Evolutionary conservation across 2,113 vertebrate genomes (phyloP), one percentile per base, ranked within the genome.

Genomic region (Perca fluviatilis): DNA sequence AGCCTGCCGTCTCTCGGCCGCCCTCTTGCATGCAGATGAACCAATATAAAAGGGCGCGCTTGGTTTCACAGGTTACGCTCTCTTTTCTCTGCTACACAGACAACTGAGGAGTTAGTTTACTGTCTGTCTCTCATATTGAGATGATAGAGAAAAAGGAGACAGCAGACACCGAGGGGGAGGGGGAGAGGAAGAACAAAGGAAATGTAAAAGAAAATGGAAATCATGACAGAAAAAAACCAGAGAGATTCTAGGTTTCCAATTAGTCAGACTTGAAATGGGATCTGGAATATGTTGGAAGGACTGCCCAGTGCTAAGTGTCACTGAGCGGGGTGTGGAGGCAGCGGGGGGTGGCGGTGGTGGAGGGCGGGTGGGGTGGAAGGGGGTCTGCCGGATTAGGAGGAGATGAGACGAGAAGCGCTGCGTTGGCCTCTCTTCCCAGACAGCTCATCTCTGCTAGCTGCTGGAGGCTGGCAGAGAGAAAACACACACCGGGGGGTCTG

Each of bases 21-120:
- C 71, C 27, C 74, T 74, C 81, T 60, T 87, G 80, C 79, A 92
- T 93, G 89, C 83, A 92, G 86, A 91, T 90, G 87, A 88, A 84
- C 76, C 62, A 80, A 88, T 86, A 89, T 77, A 85, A 91, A 91
- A 91, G 73, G 80, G 47, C 43, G 11, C 43, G 30, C 82, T 77
- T 9, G 63, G 83, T 83, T 87, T 78, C 73, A 69, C 76, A 80
- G 87, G 86, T 90, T 80, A 80, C 46, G 0, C 87, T 85, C 77
- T 88, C 82, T 65, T 89, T 89, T 90, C 76, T 86, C 83, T 57
- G 51, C 82, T 33, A 27, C 81, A 19, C 65, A 49, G 67, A 81
- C 73, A 62, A 73, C 69, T 71, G 65, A 80, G 80, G 53, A 61
- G 33, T 71, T 67, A 23, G 67, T 86, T 88, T 67, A 65, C 46